These are phyloP conservation scores for Dynastes hyllus DNA, from an alignment of 2,888 invertebrate genomes.

Conservation along the genomic window DNA sequence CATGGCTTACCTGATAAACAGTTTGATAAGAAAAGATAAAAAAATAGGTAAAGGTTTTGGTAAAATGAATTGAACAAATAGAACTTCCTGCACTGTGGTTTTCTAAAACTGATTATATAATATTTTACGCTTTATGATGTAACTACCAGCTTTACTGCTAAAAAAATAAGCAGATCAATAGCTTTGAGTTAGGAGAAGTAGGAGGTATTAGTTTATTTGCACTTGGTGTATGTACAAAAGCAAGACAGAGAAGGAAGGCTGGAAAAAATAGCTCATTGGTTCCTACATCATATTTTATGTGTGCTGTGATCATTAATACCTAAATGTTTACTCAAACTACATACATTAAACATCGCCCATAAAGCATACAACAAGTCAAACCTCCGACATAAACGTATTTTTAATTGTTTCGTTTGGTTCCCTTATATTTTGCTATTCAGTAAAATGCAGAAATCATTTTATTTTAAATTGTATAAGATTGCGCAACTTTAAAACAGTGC, in stretches of 20 bases:
- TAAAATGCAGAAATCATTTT: not conserved
- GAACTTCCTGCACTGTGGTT: slow-evolving; percentile 11
- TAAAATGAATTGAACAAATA: not conserved
- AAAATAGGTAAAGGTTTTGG: not conserved
- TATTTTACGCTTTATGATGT: slow-evolving; percentile 29
- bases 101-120: not conserved
- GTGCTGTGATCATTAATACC: slow-evolving; percentile 34
- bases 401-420: no score
- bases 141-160: slow-evolving; percentile 16
- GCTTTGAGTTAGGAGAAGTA: not conserved
- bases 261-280: slow-evolving; percentile 26
- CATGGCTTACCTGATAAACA: slow-evolving; percentile 49
- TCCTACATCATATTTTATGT: slow-evolving; percentile 17
- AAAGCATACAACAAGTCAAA: not conserved
- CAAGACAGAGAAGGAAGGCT: slow-evolving; percentile 16
- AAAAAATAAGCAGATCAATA: slow-evolving; percentile 25
- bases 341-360: not conserved
- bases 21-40: slow-evolving; percentile 30
- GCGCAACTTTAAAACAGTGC: not conserved
- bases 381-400: no score
- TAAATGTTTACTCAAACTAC: slow-evolving; percentile 30
- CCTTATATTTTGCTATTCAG: not conserved
- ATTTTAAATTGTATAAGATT: not conserved
- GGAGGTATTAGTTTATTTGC: slow-evolving; percentile 7
- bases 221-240: not conserved